phyloP scores from a whole-genome alignment of 2,113 vertebrate species.

The Rhinichthys klamathensis region DNA sequence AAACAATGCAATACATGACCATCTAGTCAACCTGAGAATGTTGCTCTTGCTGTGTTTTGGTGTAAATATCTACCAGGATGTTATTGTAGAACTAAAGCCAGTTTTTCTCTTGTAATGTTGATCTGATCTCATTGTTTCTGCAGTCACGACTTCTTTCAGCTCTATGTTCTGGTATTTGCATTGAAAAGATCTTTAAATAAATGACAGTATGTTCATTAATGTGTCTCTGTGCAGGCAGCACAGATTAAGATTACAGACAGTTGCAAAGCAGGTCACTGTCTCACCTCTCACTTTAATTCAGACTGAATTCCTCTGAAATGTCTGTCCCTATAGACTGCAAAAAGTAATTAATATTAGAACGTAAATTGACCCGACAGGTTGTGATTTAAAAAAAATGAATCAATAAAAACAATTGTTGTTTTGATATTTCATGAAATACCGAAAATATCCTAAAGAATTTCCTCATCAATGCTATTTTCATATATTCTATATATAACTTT shows the following conservation, averaged over 20 bases:
- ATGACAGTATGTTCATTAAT: neutral
- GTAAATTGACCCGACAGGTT: neutral
- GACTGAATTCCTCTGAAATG: neutral
- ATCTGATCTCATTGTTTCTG: neutral
- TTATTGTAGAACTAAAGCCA: neutral
- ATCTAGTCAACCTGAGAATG: neutral
- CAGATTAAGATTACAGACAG: neutral
- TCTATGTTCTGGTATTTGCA: neutral
- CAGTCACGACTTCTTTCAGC: neutral
- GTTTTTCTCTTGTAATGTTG: neutral
- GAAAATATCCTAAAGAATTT: too few relatives aligned
- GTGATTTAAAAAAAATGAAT: neutral
- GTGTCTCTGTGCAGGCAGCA: too few relatives aligned
- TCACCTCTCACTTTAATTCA: neutral
- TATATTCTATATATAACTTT: too few relatives aligned
- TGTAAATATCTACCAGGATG: neutral
- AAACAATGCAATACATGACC: neutral
- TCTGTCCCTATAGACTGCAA: neutral
- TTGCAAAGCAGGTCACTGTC: neutral
- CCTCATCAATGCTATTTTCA: neutral
- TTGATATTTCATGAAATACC: neutral
- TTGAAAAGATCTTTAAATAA: neutral
- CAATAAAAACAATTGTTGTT: neutral
- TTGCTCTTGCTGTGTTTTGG: conserved; percentile 3
- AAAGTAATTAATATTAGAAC: neutral